A percentile compares a stretch with the other conserved stretches of the same genome.
These are phyloP conservation scores for Laothoe populi DNA, from an alignment of 2,888 invertebrate genomes.

Conservation along the genomic window DNA sequence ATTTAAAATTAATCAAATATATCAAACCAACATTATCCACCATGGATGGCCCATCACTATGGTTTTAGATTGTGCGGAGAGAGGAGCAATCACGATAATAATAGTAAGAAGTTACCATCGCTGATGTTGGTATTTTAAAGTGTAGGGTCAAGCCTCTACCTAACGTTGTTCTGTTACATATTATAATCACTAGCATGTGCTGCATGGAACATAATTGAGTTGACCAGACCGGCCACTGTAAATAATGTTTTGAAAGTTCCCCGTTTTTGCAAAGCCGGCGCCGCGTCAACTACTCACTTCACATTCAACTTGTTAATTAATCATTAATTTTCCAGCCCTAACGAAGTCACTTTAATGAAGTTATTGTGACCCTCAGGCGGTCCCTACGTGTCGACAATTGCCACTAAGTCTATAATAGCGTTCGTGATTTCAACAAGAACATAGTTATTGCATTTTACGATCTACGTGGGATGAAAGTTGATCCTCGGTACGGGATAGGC, in stretches of 20 bases:
- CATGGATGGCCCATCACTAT: too few relatives aligned
- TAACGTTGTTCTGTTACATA: too few relatives aligned
- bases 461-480: conserved; percentile 22
- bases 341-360: conserved; percentile 58
- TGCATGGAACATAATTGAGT: background rate
- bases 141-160: too few relatives aligned
- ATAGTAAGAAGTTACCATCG: too few relatives aligned
- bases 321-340: conserved; percentile 57
- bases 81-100: too few relatives aligned
- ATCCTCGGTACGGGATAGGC: background rate
- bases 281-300: conserved; percentile 45
- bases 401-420: conserved; percentile 33
- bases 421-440: conserved; percentile 34
- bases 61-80: too few relatives aligned
- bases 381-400: conserved; percentile 35
- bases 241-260: conserved; percentile 43
- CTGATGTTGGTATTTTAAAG: too few relatives aligned
- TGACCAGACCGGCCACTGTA: conserved; percentile 7
- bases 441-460: conserved; percentile 24
- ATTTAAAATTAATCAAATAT: too few relatives aligned
- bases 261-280: conserved; percentile 39
- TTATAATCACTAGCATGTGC: too few relatives aligned
- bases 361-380: conserved; percentile 51
- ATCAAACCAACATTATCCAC: too few relatives aligned
- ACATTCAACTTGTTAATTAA: conserved; percentile 58